Evolutionary conservation across 2,888 invertebrate species (phyloP).

Genomic region (Atherix ibis): DNA sequence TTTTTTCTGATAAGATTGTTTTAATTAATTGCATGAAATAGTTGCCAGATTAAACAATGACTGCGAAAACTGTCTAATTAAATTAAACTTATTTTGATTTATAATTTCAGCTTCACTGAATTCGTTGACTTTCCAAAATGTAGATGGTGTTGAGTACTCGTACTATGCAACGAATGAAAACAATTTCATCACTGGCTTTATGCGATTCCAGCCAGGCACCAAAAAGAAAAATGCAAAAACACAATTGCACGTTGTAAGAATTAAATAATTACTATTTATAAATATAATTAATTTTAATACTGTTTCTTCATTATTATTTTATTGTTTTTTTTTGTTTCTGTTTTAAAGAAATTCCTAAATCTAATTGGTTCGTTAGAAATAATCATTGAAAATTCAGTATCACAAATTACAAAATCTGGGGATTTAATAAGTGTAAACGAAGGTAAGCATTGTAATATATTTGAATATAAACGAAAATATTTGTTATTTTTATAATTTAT

Average conservation of each 20-base stretch:
- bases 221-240: conserved; percentile 1
- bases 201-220: conserved; percentile 6
- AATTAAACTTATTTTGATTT: neutral
- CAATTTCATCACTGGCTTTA: conserved; percentile 3
- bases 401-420: conserved; percentile 3
- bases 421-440: conserved; percentile 6
- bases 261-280: too few species aligned
- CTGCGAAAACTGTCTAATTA: too few species aligned
- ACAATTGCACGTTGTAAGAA: conserved; percentile 5
- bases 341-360: conserved; percentile 6
- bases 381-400: neutral
- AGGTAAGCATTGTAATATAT: conserved; percentile 4
- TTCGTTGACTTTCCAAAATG: conserved; percentile 1
- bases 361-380: conserved; percentile 4
- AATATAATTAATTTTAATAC: too few species aligned
- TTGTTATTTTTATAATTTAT: neutral
- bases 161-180: conserved; percentile 3
- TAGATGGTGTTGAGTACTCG: conserved; percentile 8
- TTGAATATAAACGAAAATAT: neutral
- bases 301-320: too few species aligned
- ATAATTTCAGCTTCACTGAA: conserved; percentile 3
- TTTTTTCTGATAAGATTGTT: too few species aligned
- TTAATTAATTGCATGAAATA: too few species aligned
- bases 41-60: too few species aligned
- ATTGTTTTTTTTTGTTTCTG: too few species aligned